Evolutionary conservation across 1,140 invertebrate genomes (phyloP).

Genomic region (Capitella teleta): DNA sequence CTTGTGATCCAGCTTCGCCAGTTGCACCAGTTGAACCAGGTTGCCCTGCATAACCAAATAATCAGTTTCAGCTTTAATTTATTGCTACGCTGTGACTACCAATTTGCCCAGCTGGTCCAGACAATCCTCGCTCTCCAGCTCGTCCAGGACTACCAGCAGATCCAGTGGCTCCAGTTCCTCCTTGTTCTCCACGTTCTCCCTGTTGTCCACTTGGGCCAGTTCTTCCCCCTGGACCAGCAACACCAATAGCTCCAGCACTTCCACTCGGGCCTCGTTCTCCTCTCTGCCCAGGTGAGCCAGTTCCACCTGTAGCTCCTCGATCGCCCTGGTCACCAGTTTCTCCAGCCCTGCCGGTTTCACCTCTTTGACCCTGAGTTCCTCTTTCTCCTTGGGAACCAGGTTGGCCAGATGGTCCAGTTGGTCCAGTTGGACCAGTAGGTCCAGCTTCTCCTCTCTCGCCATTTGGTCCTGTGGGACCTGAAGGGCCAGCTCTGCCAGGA

Average conservation of each 20-base stretch:
- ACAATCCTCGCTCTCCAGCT: not conserved
- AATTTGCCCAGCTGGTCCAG: conserved; percentile 1
- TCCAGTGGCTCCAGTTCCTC: conserved; percentile 12
- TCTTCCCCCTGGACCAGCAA: conserved; percentile 5
- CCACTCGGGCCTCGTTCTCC: conserved; percentile 4
- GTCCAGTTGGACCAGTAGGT: not conserved
- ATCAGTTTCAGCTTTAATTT: too few relatives aligned
- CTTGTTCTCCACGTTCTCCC: conserved; percentile 2
- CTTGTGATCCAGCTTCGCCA: too few relatives aligned
- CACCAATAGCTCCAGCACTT: not conserved
- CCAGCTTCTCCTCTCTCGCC: conserved; percentile 4
- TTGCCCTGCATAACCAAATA: too few relatives aligned
- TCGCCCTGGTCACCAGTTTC: not conserved
- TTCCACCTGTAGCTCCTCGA: too few relatives aligned
- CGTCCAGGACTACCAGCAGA: not conserved
- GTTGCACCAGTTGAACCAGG: too few relatives aligned
- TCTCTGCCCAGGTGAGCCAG: not conserved
- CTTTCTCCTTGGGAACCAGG: conserved; percentile 3
- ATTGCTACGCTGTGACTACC: too few relatives aligned
- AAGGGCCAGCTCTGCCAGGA: not conserved
- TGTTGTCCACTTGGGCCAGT: conserved; percentile 4
- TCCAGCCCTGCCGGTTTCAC: conserved; percentile 4
- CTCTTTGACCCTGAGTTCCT: conserved; percentile 8
- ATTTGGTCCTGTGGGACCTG: not conserved
- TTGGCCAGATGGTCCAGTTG: conserved; percentile 4